Evolutionary conservation across 2,113 vertebrate genomes (phyloP).

Genomic region (Tapirus terrestris): DNA sequence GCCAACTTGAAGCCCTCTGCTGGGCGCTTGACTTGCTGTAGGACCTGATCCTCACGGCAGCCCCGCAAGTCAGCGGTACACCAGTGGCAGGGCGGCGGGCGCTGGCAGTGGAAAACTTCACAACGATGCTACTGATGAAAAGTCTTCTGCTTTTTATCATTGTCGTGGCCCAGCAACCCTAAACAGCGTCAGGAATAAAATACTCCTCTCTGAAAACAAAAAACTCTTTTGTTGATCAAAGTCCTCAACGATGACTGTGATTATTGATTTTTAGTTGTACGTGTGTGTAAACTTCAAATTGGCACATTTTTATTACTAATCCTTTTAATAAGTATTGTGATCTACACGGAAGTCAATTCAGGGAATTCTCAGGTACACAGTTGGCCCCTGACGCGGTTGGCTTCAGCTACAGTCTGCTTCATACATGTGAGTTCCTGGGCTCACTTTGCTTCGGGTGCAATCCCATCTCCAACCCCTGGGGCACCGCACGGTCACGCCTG

Average conservation of each 20-base stretch:
- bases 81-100: neutral
- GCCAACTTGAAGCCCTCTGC: neutral
- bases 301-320: neutral
- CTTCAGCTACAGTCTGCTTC: neutral
- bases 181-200: neutral
- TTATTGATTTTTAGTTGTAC: neutral
- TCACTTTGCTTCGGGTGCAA: neutral
- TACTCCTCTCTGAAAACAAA: neutral
- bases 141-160: neutral
- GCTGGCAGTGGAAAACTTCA: neutral
- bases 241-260: neutral
- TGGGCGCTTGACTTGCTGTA: neutral
- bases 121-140: neutral
- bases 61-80: neutral
- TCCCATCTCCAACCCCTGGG: too few relatives aligned
- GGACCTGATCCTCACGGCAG: neutral
- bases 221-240: conserved; percentile 1
- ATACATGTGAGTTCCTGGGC: neutral
- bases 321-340: neutral
- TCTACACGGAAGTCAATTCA: neutral
- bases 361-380: neutral
- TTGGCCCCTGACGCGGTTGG: neutral
- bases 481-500: rapidly evolving
- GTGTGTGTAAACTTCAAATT: neutral
- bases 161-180: neutral